These are phyloP conservation scores for Mesorhabditis spiculigera DNA, from an alignment of 2,888 invertebrate genomes.

Conservation along the genomic window DNA sequence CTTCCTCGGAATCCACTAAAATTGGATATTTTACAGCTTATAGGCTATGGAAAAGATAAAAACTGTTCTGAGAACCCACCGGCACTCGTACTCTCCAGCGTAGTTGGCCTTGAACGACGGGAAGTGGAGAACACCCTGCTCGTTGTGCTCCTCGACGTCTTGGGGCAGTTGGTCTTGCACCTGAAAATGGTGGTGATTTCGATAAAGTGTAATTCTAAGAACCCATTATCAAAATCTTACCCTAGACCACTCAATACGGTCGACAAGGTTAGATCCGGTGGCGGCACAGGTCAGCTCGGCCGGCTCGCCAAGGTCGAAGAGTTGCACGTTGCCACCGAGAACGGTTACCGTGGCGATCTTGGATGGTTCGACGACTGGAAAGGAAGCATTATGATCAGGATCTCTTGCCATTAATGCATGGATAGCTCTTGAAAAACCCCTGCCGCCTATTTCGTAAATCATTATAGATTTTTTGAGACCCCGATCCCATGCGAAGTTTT, in stretches of 20 bases:
- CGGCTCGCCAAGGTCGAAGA: conserved; percentile 48
- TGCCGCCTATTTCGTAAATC: no score
- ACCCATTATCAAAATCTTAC: neutral
- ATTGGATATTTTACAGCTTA: neutral
- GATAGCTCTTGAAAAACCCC: no score
- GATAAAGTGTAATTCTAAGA: neutral
- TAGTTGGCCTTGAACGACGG: conserved; percentile 50
- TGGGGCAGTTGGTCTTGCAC: conserved; percentile 46
- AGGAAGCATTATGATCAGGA: no score
- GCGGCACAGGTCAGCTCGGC: conserved; percentile 53
- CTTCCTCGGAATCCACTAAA: conserved; percentile 44
- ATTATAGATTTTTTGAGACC: no score
- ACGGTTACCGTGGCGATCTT: conserved; percentile 53
- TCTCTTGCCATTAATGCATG: no score
- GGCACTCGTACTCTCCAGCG: conserved; percentile 55
- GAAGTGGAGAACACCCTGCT: conserved; percentile 55
- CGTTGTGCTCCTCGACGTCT: conserved; percentile 55
- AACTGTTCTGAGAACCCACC: conserved; percentile 11
- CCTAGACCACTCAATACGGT: conserved; percentile 52
- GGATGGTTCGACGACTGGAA: conserved; percentile 53
- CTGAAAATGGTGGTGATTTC: conserved; percentile 5
- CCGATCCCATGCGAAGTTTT: no score
- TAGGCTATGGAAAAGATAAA: no score
- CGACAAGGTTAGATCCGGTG: conserved; percentile 50
- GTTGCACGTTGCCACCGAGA: conserved; percentile 51